Evolutionary conservation across 2,888 invertebrate species (phyloP), one percentile per base, ranked within the genome.

Genomic region (Cancer borealis): DNA sequence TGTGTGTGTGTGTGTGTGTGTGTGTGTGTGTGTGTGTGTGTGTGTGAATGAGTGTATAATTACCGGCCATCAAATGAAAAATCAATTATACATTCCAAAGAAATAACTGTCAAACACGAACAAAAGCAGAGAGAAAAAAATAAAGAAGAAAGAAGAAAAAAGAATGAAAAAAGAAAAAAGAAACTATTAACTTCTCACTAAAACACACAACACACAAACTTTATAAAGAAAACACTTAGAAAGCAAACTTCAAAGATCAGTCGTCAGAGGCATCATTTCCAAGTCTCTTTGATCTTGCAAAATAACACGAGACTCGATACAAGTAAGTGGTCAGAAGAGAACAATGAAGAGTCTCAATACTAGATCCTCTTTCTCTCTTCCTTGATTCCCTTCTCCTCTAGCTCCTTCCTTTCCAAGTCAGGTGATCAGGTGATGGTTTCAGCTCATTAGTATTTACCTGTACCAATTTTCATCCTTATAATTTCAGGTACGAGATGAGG

Each of bases 191-290:
- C 21, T 66, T 66, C 12, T 14, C 0, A 12, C n/a, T 66, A 0
- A 66, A 66, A 66, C 17, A 66, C 21, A n/a, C 66, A 66, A 21
- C 0, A 12, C 17, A 12, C 5, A 66, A 66, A 66, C 21, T 66
- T 66, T 66, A 66, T 17, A 66, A 66, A 66, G 66, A 66, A 66
- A 66, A 66, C 66, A 66, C 66, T 66, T 66, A n/a, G n/a, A 66
- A 17, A 66, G 17, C 66, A 17, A 17, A 66, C 66, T 66, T 66
- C 66, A 66, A 66, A 66, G 66, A 6, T 66, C 21, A 17, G 5
- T 17, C 66, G 66, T 66, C 3, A 1, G 17, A 14, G n/a, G 66
- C 21, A 14, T 21, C 66, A n/a, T 66, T 66, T 66, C 3, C 66
- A 12, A 66, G 3, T 66, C 66, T n/a, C 21, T 66, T 66, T 66